Base-by-base conservation (phyloP, 53 echinoderm and acorn worm species). In the Zoroaster sp. region DNA sequence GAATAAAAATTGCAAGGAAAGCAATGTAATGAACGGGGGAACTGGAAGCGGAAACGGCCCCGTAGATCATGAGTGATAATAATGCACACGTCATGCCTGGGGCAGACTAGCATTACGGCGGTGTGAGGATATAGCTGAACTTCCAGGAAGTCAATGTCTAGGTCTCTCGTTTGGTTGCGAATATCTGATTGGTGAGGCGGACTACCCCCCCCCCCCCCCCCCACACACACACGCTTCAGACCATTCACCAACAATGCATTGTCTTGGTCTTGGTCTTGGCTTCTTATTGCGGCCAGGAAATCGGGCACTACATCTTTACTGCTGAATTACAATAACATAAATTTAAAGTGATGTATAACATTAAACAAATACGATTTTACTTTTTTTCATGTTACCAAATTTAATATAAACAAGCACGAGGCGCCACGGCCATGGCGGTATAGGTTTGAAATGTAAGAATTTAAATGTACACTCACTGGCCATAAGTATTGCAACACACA, bases 61-160 rank as follows among this genome's bases (percentile, higher is more conserved):
- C 21, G 28, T 28, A 8, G 63, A 59, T 25, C 63, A 59, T 59
- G 11, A 59, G 11, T 9, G 63, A 59, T 59, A 59, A 59, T 1
- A 59, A 59, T 25, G 2, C 28, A 2, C 0, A 25, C 63, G 63
- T 59, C 63, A 25, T 28, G 63, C 4, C 63, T 8, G 9, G 28
- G 63, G 63, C 63, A 28, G 0, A 8, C 63, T 59, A 21, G n/a
- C 54, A 54, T 5, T 6, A 20, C 55, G 21, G 28, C 63, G 63
- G 63, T 59, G 20, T 55, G 21, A 25, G 55, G 20, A 55, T 59
- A 28, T 28, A 59, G 59, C 41, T 30, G 1, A 76, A 47, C 42
- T 75, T 76, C 76, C 76, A 51, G 76, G 76, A 76, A 76, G 34
- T 34, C 47, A 34, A 17, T 46, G 76, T 49, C 76, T 76, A 47